A percentile compares a stretch with the other conserved stretches of the same genome.
Evolutionary conservation across 2,888 invertebrate genomes (phyloP).

Genomic region (Drosophila algonquin): DNA sequence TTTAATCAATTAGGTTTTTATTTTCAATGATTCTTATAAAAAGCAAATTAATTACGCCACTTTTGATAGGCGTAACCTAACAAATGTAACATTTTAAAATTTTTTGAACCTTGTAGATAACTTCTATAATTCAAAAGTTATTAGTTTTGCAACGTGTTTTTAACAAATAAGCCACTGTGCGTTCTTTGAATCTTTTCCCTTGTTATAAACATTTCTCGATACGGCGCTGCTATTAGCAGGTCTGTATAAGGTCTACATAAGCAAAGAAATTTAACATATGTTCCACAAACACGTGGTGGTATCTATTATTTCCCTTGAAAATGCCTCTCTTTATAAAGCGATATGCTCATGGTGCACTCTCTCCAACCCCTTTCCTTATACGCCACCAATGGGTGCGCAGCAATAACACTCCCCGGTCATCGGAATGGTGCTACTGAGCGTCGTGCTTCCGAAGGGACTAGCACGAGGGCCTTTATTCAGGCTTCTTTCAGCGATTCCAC

Average conservation of each 20-base stretch:
- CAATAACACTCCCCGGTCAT: conserved; percentile 48
- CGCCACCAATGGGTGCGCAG: conserved; percentile 69
- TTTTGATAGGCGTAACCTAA: too few species aligned
- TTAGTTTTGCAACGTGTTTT: too few species aligned
- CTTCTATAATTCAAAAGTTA: too few species aligned
- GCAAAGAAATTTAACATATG: background rate
- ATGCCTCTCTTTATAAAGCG: conserved; percentile 10
- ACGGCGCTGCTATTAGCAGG: too few species aligned
- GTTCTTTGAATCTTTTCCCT: too few species aligned
- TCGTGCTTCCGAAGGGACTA: conserved; percentile 35
- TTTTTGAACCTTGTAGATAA: too few species aligned
- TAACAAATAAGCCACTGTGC: too few species aligned
- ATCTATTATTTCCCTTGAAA: conserved; percentile 44
- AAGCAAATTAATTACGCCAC: too few species aligned
- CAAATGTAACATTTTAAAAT: too few species aligned
- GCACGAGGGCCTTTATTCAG: conserved; percentile 27
- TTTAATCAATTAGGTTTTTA: too few species aligned
- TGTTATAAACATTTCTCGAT: too few species aligned
- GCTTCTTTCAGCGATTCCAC: conserved; percentile 33
- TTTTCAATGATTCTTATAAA: too few species aligned
- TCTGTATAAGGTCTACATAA: background rate
- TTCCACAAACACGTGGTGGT: conserved; percentile 77
- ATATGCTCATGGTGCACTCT: conserved; percentile 32
- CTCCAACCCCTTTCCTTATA: conserved; percentile 48
- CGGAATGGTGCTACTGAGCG: conserved; percentile 31